Base-by-base conservation (phyloP, 1,140 invertebrate genomes). In the Scaptomyza pallida region DNA sequence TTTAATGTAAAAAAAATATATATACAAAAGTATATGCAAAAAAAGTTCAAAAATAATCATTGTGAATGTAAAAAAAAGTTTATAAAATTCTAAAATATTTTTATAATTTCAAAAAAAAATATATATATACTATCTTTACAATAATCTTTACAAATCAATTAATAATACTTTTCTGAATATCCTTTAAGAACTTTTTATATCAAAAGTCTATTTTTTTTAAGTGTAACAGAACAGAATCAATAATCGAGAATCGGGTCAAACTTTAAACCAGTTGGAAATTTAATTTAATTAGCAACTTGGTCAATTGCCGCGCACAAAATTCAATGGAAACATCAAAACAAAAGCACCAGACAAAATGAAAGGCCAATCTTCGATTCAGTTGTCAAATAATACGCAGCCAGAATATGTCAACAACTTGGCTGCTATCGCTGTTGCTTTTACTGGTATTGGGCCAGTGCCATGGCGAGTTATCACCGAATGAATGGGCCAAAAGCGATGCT, bases 281-380 rank as follows among this genome's bases (percentile, higher is more conserved):
- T 86, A 86, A 85, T 85, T 85, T 23, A 85, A 85, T 85, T 85
- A 86, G 63, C 80, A 86, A 26, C 68, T 75, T 67, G 50, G 26
- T n/a, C 50, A 35, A 33, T 33, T 17, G 26, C 16, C 41, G 3
- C 17, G 40, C 17, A 26, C 21, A 52, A 30, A 30, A 37, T n/a
- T 19, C 16, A 47, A 71, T 43, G 40, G 17, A 17, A 61, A 65
- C 26, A 26, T 13, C 16, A 13, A 74, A 55, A 61, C 44, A 69
- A 61, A 16, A 45, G 41, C 21, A n/a, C 21, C 45, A 51, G n/a
- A 17, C 19, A 21, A 73, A 56, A 75, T 75, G 43, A 65, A 78
- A 30, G 45, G 5, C 43, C 43, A 52, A 73, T 51, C n/a, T 70
- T 76, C 45, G 44, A 86, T 65, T 83, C 73, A 80, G 80, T 86